Evolutionary conservation across 2,797 vertebrate species (phyloP), one percentile per base, ranked within the genome.

Genomic region (Rhinichthys osculus): DNA sequence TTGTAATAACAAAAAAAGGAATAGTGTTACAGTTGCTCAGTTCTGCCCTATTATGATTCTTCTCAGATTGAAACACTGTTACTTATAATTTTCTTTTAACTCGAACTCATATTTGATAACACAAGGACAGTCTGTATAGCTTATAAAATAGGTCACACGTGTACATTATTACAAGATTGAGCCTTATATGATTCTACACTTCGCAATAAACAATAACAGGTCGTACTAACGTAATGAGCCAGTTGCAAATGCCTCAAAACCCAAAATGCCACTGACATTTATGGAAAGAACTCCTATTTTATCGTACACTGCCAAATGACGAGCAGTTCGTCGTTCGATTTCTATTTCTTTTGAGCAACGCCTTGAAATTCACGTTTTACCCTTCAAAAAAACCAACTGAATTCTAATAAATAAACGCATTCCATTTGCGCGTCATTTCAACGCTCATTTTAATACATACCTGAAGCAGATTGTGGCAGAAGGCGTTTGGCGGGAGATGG

Each of bases 401-500:
- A 71, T 71, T 57, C 13, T 16, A 8, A 78, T 62, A 40, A 3
- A 70, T 27, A 71, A 27, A 72, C 11, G 4, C 6, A 57, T 57
- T 62, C 13, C 10, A 78, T 27, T 21, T 3, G n/a, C 11, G 33
- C 35, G 17, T 62, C 14, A 77, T 70, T 42, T 21, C 19, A n/a
- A 67, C 16, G 19, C 1, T 38, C 30, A 57, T 87, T 81, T 42
- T 70, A 14, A 85, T 81, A 85, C 73, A 85, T 86, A 85, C 76
- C 79, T 76, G 11, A 30, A 40, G 57, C 57, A 66, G 42, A 40
- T 40, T 27, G 74, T 44, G 16, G 16, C 40, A 14, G 42, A 74
- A 72, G 42, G 70, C 7, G 84, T 85, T 80, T 85, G 78, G 78
- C 23, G 59, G 84, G 78, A 80, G 84, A 40, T 80, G 84, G 30